These are phyloP conservation scores for Benitochromis conjunctus DNA, from an alignment of 2,113 vertebrate species.

Conservation along the genomic window DNA sequence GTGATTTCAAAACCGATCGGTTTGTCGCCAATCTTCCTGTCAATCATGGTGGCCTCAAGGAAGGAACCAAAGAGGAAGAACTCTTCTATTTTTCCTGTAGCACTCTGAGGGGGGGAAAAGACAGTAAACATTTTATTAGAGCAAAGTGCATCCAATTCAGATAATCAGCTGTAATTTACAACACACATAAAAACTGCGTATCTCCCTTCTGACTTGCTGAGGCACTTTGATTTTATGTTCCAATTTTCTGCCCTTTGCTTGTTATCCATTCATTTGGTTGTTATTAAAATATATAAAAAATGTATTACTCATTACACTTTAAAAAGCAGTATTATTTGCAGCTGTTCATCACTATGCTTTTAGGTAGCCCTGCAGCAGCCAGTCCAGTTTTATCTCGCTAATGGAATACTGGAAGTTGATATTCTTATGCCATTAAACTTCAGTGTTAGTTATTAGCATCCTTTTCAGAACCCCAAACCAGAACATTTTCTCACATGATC, in stretches of 20 bases:
- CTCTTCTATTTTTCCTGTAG: slow-evolving; percentile 91
- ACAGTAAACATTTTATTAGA: background rate
- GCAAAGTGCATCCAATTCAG: background rate
- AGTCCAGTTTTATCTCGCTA: background rate
- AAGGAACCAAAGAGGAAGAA: slow-evolving; percentile 96
- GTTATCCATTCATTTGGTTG: background rate
- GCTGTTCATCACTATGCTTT: background rate
- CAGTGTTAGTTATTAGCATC: background rate
- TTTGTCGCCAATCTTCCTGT: slow-evolving; percentile 95
- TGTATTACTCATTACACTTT: background rate
- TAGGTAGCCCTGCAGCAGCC: background rate
- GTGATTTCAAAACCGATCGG: slow-evolving; percentile 92
- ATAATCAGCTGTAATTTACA: background rate
- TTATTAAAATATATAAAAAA: background rate
- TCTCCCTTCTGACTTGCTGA: background rate
- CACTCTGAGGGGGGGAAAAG: slow-evolving; percentile 70
- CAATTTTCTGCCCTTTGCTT: background rate
- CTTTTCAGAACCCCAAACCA: background rate
- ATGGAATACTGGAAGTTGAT: background rate
- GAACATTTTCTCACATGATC: background rate
- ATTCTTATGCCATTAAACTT: background rate
- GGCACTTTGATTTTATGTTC: background rate
- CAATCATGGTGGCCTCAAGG: slow-evolving; percentile 96
- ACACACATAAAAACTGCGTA: background rate
- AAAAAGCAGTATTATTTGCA: background rate